Base-by-base conservation (phyloP, 2,888 invertebrate genomes). In the Patella pellucida region DNA sequence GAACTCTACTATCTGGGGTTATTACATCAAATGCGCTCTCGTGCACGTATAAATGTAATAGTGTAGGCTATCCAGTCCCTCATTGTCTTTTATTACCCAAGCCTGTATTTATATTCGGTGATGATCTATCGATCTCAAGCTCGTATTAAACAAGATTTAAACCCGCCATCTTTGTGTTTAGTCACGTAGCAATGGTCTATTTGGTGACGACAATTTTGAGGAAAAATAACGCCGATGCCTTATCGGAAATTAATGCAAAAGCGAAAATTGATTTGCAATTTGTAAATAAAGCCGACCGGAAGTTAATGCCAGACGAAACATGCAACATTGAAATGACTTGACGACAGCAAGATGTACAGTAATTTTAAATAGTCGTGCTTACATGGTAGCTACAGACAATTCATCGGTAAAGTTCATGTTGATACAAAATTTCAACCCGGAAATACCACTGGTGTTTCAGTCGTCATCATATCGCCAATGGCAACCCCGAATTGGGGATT, bases 161-260 rank as follows among this genome's bases (percentile, higher is more conserved):
- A 62, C 62, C 14, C 23, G 23, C 19, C 11, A 62, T 62, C 62
- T 23, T 62, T 62, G 62, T 62, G 62, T 62, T 62, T 62, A 62
- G 62, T 62, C 62, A 62, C 62, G 62, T 62, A 62, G 19, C 62
- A 23, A 62, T 62, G 62, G 62, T 62, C 62, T 62, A 62, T 62
- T 62, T 62, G 62, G 12, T 23, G 23, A 11, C 62, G 62, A 62
- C 62, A 62, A 62, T 62, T 62, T 62, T 23, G 19, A 62, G 11
- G 19, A 9, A 62, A 62, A 62, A 62, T 62, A 62, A 62, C 62
- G 19, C 19, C 19, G 62, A 19, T 62, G 19, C 62, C 23, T 62
- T 23, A 62, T 62, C 62, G 62, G 62, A 62, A 62, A 62, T 62
- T 62, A 62, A 62, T 62, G 19, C 62, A 19, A 62, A 62, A 62